These are phyloP conservation scores for Polyodon spathula DNA, from an alignment of 2,113 vertebrate species.

Conservation along the genomic window DNA sequence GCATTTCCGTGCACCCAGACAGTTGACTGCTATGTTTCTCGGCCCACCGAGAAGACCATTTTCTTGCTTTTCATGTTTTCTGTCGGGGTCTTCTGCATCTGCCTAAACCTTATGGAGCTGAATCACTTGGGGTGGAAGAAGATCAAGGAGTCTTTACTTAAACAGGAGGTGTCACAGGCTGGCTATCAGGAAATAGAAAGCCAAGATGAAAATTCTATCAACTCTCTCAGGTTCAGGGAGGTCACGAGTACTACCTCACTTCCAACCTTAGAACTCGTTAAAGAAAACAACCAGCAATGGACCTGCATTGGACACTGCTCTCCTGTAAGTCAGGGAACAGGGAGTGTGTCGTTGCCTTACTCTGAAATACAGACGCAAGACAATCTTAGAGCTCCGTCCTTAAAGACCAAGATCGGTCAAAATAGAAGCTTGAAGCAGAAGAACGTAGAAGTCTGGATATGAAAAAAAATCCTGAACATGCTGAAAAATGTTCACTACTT, in stretches of 20 bases:
- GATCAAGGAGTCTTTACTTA: conserved; percentile 30
- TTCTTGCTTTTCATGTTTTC: conserved; percentile 64
- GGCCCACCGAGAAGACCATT: conserved; percentile 63
- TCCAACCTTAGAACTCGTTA: conserved; percentile 49
- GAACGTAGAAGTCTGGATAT: conserved; percentile 57
- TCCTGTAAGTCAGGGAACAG: conserved; percentile 7
- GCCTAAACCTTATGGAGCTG: conserved; percentile 60
- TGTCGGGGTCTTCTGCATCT: conserved; percentile 55
- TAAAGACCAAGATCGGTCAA: conserved; percentile 30
- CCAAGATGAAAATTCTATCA: conserved; percentile 36
- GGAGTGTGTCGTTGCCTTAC: conserved; percentile 12
- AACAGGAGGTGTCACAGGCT: conserved; percentile 27
- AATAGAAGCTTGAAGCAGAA: conserved; percentile 34
- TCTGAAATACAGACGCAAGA: conserved; percentile 1
- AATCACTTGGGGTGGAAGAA: conserved; percentile 66
- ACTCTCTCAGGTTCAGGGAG: conserved; percentile 38
- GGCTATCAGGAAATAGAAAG: conserved; percentile 38
- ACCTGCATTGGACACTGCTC: conserved; percentile 37
- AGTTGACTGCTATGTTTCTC: conserved; percentile 60
- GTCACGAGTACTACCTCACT: conserved; percentile 44
- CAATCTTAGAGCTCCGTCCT: conserved; percentile 19
- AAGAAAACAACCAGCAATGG: conserved; percentile 47
- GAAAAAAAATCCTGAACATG: too few species aligned
- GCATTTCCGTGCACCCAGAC: conserved; percentile 45
- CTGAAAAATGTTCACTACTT: too few species aligned